These are phyloP conservation scores for Chloroceryle aenea DNA, from an alignment of 2,113 vertebrate species.

Conservation along the genomic window DNA sequence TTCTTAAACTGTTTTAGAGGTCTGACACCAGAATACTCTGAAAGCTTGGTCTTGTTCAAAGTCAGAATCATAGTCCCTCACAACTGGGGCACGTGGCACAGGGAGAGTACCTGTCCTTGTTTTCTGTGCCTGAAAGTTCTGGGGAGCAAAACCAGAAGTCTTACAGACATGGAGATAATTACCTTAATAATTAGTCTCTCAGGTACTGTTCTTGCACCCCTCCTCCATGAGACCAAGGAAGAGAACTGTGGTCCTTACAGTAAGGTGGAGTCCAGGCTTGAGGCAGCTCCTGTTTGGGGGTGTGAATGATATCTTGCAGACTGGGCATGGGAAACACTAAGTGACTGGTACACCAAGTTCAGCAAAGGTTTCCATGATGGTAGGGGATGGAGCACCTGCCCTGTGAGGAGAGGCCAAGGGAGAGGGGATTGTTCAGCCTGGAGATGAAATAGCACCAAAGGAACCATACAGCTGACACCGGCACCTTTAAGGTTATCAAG, in stretches of 20 bases:
- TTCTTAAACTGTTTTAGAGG: background rate
- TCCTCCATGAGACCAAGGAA: accelerated
- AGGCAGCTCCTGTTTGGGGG: background rate
- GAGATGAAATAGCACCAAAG: background rate
- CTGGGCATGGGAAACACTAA: background rate
- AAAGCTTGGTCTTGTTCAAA: background rate
- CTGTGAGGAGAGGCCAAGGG: background rate
- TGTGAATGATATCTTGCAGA: background rate
- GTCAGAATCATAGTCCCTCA: background rate
- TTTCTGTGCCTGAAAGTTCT: background rate
- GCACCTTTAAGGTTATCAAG: background rate
- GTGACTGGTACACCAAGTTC: background rate
- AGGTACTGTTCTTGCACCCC: background rate
- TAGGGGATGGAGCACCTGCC: background rate
- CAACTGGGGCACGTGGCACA: background rate
- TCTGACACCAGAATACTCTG: background rate
- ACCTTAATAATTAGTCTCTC: background rate
- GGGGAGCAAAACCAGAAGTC: background rate
- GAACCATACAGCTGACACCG: background rate
- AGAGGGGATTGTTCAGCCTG: background rate
- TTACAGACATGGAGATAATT: background rate
- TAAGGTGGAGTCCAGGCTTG: background rate
- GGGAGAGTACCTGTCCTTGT: background rate
- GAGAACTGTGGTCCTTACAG: background rate
- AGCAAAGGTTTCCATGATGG: background rate